These are phyloP conservation scores for Chitala chitala DNA, from an alignment of 2,113 vertebrate genomes.

Conservation along the genomic window DNA sequence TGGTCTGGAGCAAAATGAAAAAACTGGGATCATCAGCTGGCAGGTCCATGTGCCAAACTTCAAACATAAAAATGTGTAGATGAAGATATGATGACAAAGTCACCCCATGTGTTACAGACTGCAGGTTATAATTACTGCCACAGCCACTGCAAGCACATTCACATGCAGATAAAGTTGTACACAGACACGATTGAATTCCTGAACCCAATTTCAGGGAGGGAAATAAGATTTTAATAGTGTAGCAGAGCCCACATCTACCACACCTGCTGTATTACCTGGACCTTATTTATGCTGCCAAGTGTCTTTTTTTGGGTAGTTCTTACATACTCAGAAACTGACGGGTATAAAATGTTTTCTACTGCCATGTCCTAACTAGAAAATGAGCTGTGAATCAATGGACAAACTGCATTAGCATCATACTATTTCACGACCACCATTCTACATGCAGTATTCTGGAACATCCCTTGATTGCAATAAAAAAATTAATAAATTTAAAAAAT, in stretches of 20 bases:
- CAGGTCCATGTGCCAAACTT: background rate
- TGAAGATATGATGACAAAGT: background rate
- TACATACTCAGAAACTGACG: no score
- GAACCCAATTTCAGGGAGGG: conserved; percentile 6
- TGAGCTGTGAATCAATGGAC: no score
- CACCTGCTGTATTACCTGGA: no score
- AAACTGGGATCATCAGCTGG: background rate
- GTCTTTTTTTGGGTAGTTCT: no score
- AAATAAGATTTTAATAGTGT: background rate
- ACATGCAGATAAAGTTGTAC: background rate
- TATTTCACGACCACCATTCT: no score
- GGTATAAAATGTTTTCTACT: no score
- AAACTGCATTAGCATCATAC: no score
- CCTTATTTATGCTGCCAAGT: no score
- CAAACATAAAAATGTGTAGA: background rate
- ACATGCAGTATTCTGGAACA: no score
- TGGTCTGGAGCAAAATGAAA: background rate
- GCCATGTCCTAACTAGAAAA: no score
- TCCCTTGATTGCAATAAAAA: no score
- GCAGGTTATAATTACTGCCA: background rate
- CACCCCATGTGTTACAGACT: background rate
- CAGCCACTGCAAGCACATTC: background rate
- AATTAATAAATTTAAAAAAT: no score
- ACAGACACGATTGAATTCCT: background rate
- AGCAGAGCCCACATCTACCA: background rate